Evolutionary conservation across 2,888 invertebrate genomes (phyloP).

Genomic region (Boloria euphrosyne): DNA sequence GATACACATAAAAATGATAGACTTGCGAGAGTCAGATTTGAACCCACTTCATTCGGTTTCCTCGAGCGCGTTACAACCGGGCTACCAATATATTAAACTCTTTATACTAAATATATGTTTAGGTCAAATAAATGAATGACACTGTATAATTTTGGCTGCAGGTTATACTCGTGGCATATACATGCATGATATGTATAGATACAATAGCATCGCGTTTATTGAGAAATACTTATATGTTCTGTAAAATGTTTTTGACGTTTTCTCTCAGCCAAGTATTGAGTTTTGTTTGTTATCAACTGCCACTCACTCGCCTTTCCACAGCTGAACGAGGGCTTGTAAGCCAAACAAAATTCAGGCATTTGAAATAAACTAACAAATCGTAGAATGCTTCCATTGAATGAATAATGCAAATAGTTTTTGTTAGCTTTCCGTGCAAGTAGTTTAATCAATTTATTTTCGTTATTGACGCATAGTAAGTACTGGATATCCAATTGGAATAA

Average conservation of each 20-base stretch:
- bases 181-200: too few species aligned
- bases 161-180: too few species aligned
- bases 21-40: too few species aligned
- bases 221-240: background rate
- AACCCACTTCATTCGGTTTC: too few species aligned
- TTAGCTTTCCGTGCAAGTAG: background rate
- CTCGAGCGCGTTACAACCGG: too few species aligned
- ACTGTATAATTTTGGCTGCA: too few species aligned
- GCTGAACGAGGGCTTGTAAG: conserved; percentile 15
- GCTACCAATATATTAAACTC: too few species aligned
- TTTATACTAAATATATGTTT: too few species aligned
- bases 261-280: conserved; percentile 1
- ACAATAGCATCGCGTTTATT: background rate
- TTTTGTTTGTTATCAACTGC: conserved; percentile 20
- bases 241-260: background rate
- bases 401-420: background rate
- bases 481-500: too few species aligned
- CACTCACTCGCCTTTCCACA: conserved; percentile 14
- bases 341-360: conserved; percentile 1
- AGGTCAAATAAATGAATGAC: too few species aligned
- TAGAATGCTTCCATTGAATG: conserved; percentile 8
- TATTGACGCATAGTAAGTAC: background rate
- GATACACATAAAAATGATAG: too few species aligned
- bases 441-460: background rate
- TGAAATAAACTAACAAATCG: conserved; percentile 22